Evolutionary conservation across 2,113 vertebrate genomes (phyloP).

Genomic region (Phylloscopus whistleri): DNA sequence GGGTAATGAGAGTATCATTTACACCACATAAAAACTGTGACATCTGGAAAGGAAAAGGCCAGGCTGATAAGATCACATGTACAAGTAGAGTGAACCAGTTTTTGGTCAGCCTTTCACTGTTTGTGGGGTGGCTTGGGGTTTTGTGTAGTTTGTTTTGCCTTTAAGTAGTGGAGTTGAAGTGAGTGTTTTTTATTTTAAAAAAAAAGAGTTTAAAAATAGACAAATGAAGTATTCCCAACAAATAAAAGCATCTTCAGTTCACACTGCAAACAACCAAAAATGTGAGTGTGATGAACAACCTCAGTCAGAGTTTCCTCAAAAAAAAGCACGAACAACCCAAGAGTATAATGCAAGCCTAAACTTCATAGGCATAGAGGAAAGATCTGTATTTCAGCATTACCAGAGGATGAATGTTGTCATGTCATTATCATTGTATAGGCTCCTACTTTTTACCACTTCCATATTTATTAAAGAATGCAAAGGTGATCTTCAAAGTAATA

Average conservation of each 20-base stretch:
- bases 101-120: neutral
- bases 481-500: neutral
- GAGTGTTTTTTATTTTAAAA: neutral
- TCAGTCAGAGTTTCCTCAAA: neutral
- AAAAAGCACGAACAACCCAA: neutral
- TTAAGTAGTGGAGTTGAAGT: neutral
- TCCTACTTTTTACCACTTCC: neutral
- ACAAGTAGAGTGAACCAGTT: neutral
- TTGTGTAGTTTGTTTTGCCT: neutral
- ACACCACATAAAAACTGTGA: constrained; percentile 60
- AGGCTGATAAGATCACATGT: constrained; percentile 50
- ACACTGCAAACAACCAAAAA: neutral
- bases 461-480: neutral
- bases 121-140: neutral
- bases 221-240: neutral
- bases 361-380: neutral
- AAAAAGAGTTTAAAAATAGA: neutral
- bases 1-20: constrained; percentile 61
- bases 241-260: neutral
- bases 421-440: neutral
- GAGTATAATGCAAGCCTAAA: neutral
- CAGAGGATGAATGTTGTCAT: neutral
- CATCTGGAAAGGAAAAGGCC: constrained; percentile 60
- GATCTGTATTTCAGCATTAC: neutral
- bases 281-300: neutral